Percentiles rank a stretch among this genome's conserved stretches.
Evolutionary conservation across 2,113 vertebrate species (phyloP).

Genomic region (Podarcis cretensis): DNA sequence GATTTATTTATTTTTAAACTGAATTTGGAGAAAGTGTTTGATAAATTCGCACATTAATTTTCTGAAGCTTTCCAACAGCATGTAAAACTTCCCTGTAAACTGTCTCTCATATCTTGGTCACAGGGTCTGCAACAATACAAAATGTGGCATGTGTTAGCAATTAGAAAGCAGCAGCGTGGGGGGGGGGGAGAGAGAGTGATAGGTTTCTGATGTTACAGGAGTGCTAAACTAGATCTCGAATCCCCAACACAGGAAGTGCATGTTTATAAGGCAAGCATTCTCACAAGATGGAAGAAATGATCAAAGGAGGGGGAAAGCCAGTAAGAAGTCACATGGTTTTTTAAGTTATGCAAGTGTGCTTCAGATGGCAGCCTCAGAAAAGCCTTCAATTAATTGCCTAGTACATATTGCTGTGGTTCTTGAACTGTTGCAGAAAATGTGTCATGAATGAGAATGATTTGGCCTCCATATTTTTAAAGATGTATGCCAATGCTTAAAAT

Average conservation of each 20-base stretch:
- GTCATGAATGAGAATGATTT: background rate
- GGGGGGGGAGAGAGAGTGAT: slow-evolving; percentile 43
- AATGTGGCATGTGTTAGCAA: slow-evolving; percentile 72
- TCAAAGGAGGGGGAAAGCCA: slow-evolving; percentile 45
- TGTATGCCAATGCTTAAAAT: background rate
- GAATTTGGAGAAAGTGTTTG: slow-evolving; percentile 12
- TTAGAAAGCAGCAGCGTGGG: slow-evolving; percentile 70
- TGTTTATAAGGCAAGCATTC: slow-evolving; percentile 61
- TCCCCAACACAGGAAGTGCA: slow-evolving; percentile 58
- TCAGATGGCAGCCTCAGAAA: background rate
- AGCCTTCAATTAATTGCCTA: background rate
- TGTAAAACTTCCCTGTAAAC: slow-evolving; percentile 29
- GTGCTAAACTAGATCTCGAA: slow-evolving; percentile 57
- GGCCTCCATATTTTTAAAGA: background rate
- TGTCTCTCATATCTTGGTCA: slow-evolving; percentile 31
- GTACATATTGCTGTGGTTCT: background rate
- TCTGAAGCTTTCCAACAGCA: slow-evolving; percentile 14
- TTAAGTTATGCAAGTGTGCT: background rate
- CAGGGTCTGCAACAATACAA: slow-evolving; percentile 62
- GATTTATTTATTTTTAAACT: background rate
- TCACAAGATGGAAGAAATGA: slow-evolving; percentile 55
- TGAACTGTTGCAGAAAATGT: background rate
- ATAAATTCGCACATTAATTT: slow-evolving; percentile 11
- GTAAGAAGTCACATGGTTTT: background rate
- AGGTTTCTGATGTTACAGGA: slow-evolving; percentile 69